Percentiles rank a stretch among this genome's conserved stretches.
These are phyloP conservation scores for Microchirus variegatus DNA, from an alignment of 2,797 vertebrate species.

Conservation along the genomic window DNA sequence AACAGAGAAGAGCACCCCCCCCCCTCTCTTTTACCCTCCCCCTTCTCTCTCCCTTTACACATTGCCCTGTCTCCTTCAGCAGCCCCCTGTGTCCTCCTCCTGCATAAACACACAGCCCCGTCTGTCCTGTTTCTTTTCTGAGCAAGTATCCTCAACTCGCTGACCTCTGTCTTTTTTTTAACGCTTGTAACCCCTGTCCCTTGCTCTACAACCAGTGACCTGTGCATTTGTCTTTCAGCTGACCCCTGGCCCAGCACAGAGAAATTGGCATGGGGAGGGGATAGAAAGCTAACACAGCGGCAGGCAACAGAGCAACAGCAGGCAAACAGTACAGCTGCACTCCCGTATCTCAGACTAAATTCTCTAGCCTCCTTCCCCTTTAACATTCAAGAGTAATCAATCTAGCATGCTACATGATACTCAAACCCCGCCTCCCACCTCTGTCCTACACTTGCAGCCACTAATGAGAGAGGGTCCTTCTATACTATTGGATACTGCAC, in stretches of 20 bases:
- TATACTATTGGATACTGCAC: constrained; percentile 77
- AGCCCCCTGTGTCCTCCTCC: constrained; percentile 63
- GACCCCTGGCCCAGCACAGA: constrained; percentile 85
- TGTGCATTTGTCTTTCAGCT: constrained; percentile 92
- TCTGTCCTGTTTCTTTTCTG: constrained; percentile 68
- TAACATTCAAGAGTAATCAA: constrained; percentile 95
- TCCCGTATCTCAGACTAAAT: constrained; percentile 86
- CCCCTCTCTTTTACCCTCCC: constrained; percentile 64
- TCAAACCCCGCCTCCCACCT: constrained; percentile 79
- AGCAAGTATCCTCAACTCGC: constrained; percentile 66
- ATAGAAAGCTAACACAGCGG: constrained; percentile 54
- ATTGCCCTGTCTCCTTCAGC: constrained; percentile 74
- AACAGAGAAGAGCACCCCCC: constrained; percentile 61
- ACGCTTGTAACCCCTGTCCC: constrained; percentile 37
- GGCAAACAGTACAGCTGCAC: constrained; percentile 83
- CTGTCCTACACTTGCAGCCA: constrained; percentile 69
- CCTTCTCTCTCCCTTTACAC: constrained; percentile 64
- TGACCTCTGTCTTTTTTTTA: constrained; percentile 56
- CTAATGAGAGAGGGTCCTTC: constrained; percentile 64
- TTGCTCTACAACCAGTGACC: constrained; percentile 56
- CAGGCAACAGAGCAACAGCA: constrained; percentile 71
- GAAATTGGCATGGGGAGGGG: constrained; percentile 46
- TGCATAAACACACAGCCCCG: constrained; percentile 61
- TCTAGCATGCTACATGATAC: constrained; percentile 95
- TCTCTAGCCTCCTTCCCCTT: constrained; percentile 93